Base-by-base conservation (phyloP, 1,140 invertebrate species). In the Chionoecetes opilio region DNA sequence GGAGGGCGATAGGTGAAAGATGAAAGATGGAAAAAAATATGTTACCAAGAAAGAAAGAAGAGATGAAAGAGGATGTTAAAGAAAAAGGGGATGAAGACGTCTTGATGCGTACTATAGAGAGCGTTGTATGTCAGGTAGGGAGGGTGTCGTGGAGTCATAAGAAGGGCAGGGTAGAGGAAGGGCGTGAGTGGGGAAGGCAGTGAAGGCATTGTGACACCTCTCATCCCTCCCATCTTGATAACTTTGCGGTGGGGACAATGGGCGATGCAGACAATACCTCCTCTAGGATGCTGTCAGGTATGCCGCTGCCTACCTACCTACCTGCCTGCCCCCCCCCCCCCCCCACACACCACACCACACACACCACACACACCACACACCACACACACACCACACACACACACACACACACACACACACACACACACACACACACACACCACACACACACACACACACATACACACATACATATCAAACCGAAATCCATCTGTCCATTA, bases 151-250 rank as follows among this genome's bases (percentile, higher is more conserved):
- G 84, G 84, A 35, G n/a, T 2, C 8, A 26, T 38, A 6, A 86
- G 32, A 14, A 35, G 35, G 35, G 32, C 8, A 26, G 32, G 82
- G 26, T 5, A 5, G 82, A 84, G 82, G 32, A 6, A 34, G 82
- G n/a, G n/a, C n/a, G n/a, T n/a, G n/a, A n/a, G n/a, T n/a, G n/a
- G n/a, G 82, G 84, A 1, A 31, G 32, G 84, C 32, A 35, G 35
- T 32, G 29, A 38, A 35, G 84, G 84, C n/a, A 86, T 86, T 34
- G 35, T 86, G 84, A 38, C 32, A 38, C 84, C 32, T 75, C 63
- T 75, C 63, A 75, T 75, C 63, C 63, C 63, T 21, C 21, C 63
- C 63, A 75, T 75, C 63, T 75, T 75, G 63, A 75, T 75, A 75
- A 75, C 63, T 75, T 75, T 75, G 21, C n/a, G 63, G 21, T n/a